phyloP scores from a whole-genome alignment of 2,888 invertebrate species.

The Polyploca ridens region DNA sequence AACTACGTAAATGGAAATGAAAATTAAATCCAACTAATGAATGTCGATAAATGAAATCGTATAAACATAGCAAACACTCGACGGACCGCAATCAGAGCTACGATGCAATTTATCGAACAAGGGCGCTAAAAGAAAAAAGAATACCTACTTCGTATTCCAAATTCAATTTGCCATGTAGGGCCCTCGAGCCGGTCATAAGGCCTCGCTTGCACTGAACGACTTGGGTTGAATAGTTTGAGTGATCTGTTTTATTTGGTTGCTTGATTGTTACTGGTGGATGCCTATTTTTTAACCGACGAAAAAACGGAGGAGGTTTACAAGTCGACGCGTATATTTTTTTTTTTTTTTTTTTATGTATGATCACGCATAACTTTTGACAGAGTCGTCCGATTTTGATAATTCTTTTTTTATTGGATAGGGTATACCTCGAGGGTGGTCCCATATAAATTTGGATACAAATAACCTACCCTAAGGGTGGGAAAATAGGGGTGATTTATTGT shows the following conservation, averaged over 20 bases:
- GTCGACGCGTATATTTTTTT: no score
- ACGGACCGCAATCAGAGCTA: conserved; percentile 34
- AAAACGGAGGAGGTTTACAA: no score
- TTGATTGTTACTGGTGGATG: not conserved
- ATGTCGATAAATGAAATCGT: not conserved
- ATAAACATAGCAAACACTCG: conserved; percentile 18
- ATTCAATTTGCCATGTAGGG: conserved; percentile 55
- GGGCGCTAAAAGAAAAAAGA: conserved; percentile 42
- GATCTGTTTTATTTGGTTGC: not conserved
- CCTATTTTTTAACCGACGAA: not conserved
- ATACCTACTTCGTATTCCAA: conserved; percentile 39
- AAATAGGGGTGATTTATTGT: no score
- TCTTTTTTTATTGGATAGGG: no score
- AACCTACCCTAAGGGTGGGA: no score
- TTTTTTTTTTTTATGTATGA: no score
- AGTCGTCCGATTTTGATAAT: no score
- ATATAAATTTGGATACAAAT: no score
- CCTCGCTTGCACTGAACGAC: not conserved
- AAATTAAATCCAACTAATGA: not conserved
- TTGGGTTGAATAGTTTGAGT: not conserved
- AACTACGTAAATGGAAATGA: not conserved
- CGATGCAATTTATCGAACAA: conserved; percentile 47
- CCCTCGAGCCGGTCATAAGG: conserved; percentile 19
- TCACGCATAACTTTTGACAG: no score
- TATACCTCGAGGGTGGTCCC: no score